Evolutionary conservation across 2,888 invertebrate species (phyloP), one percentile per base, ranked within the genome.

Genomic region (Melanargia galathea): DNA sequence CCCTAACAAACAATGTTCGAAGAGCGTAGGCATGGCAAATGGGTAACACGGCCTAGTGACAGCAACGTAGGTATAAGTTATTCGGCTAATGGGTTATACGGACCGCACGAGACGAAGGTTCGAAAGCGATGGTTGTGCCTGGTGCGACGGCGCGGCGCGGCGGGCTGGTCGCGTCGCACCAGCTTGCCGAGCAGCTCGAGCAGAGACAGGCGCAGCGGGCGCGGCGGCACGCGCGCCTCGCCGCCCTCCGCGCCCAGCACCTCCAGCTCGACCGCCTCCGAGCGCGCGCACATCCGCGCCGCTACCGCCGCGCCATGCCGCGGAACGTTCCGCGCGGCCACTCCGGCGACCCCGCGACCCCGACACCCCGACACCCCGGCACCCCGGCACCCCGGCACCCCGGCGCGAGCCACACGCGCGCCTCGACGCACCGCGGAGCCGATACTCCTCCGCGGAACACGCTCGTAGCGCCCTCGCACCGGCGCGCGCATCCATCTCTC

Each of bases 271-370:
- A 95, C 90, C 92, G 94, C 95, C 81, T 95, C 95, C 30, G 95
- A 95, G 75, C 95, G 95, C 79, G 95, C 94, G 94, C 95, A 95
- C 95, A 95, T 95, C 93, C 78, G 94, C 93, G 89, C 94, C 94
- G 77, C 92, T 93, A 78, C 93, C 93, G 79, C 94, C 94, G 94
- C 95, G 94, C 86, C 95, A 95, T 82, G 93, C 93, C 73, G 94
- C 93, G 75, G 93, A 93, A 68, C 93, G 91, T 51, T 93, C 92
- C 94, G 94, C 55, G 71, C 71, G 73, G 72, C 73, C 72, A 74
- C 71, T 62, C 66, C 72, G 66, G 59, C 72, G 66, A 57, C 60
- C 57, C 64, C 59, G 60, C 74, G 72, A n/a, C n/a, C n/a, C 65
- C 74, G 68, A 68, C 75, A 75, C 75, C 75, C 70, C 75, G 73